These are phyloP conservation scores for Nasonia giraulti DNA, from an alignment of 1,140 invertebrate species.

Conservation along the genomic window DNA sequence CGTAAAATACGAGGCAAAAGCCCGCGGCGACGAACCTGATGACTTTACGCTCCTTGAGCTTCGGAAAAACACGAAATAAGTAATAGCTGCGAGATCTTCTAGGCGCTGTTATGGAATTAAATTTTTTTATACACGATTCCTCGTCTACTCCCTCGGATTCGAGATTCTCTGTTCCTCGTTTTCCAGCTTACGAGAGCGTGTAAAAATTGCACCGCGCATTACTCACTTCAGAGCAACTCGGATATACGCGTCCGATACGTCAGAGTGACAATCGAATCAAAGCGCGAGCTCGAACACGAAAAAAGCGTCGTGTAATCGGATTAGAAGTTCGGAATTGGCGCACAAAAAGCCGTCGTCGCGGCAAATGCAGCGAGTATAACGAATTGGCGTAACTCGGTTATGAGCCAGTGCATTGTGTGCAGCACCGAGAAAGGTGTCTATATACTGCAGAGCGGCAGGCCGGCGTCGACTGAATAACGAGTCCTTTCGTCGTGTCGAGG, in stretches of 20 bases:
- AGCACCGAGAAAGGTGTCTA: neutral
- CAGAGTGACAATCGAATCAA: too few relatives aligned
- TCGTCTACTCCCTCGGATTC: neutral
- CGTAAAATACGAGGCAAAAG: constrained; percentile 37
- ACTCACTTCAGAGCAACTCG: too few relatives aligned
- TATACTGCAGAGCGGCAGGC: neutral
- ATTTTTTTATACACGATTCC: neutral
- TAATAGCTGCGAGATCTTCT: neutral
- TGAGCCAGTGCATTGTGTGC: constrained; percentile 10
- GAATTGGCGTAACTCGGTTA: neutral
- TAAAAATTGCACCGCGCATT: too few relatives aligned
- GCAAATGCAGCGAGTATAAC: constrained; percentile 10
- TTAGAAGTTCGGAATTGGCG: neutral
- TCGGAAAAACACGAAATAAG: constrained; percentile 24
- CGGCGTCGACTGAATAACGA: neutral
- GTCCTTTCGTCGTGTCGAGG: neutral
- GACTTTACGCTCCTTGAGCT: constrained; percentile 31
- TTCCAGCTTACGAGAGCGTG: too few relatives aligned
- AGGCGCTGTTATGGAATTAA: neutral
- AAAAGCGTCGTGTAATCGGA: neutral
- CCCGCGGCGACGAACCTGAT: constrained; percentile 15
- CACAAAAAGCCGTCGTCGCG: neutral
- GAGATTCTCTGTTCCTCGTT: neutral
- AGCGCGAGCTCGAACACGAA: neutral
- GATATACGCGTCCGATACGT: too few relatives aligned